A percentile compares a stretch with the other conserved stretches of the same genome.
These are phyloP conservation scores for Phalacrocorax carbo DNA, from an alignment of 2,113 vertebrate genomes.

Conservation along the genomic window DNA sequence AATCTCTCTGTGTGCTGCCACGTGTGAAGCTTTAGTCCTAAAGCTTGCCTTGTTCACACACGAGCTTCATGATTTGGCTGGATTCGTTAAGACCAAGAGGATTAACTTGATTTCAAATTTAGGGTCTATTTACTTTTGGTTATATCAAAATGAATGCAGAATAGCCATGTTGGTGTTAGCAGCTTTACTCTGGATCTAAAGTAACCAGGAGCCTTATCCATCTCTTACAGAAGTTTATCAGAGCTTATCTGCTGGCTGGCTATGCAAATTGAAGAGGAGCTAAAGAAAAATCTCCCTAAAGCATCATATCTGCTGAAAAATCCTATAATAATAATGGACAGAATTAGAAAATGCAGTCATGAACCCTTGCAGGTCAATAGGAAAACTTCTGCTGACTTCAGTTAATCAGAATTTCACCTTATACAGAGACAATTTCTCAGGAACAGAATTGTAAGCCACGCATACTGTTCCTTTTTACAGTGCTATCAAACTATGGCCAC, in stretches of 20 bases:
- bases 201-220: not conserved
- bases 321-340: not conserved
- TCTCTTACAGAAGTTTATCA: not conserved
- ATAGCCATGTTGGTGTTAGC: not conserved
- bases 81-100: not conserved
- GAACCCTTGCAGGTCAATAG: not conserved
- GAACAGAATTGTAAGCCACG: not conserved
- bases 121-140: not conserved
- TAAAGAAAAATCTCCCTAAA: slow-evolving; percentile 32
- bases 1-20: not conserved
- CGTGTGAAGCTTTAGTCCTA: not conserved
- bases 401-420: slow-evolving; percentile 1
- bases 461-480: slow-evolving; percentile 24
- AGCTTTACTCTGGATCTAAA: not conserved
- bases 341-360: not conserved
- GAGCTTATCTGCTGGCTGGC: not conserved
- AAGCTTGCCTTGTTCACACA: not conserved
- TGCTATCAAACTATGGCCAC: not conserved
- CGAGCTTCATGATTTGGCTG: not conserved
- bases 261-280: not conserved
- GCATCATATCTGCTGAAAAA: slow-evolving; percentile 17
- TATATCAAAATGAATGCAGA: not conserved
- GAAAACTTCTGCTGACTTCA: slow-evolving; percentile 8
- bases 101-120: not conserved
- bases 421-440: slow-evolving; percentile 1